Evolutionary conservation across 1,140 invertebrate species (phyloP), one percentile per base, ranked within the genome.

Genomic region (Augochlora pura): DNA sequence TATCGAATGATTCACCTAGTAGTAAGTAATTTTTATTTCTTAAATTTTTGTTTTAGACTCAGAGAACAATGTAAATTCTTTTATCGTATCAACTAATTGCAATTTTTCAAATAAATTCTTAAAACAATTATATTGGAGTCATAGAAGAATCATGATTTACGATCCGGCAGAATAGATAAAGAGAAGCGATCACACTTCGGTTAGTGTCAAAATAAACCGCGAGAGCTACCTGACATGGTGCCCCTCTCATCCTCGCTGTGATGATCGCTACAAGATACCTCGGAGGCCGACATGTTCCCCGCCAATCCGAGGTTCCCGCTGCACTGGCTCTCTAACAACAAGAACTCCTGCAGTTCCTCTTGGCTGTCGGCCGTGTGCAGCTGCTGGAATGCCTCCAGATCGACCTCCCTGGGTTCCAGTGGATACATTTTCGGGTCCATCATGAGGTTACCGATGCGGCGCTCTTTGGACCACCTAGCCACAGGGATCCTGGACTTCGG

Each of bases 301-400:
- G 91, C 90, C 70, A 93, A 90, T 65, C 91, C 90, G 42, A 93
- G 90, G 86, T 93, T 92, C 49, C 91, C 93, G 89, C 94, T 94
- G 81, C 94, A 96, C 85, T 95, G 93, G 85, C 94, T 95, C 87
- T 95, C 95, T 39, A 95, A 86, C 66, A 95, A 86, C 59, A 96
- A 88, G 91, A 96, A 95, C 88, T 96, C 95, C 84, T 95, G 94
- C 25, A 96, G 89, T 84, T 95, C 95, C 84, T 96, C 94, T 85
- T 94, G 94, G 87, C 94, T 95, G 73, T 95, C 94, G 6, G 94
- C 94, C 12, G 93, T 94, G 76, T 95, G 94, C 8, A 95, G 86
- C 85, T 95, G 94, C 62, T 94, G 93, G 80, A 94, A 95, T 21
- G 90, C 90, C 67, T 94, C 93, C 10, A 94, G 92, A 86, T 95